These are phyloP conservation scores for Rhizoglyphus robini DNA, from an alignment of 1,140 invertebrate genomes.

Conservation along the genomic window DNA sequence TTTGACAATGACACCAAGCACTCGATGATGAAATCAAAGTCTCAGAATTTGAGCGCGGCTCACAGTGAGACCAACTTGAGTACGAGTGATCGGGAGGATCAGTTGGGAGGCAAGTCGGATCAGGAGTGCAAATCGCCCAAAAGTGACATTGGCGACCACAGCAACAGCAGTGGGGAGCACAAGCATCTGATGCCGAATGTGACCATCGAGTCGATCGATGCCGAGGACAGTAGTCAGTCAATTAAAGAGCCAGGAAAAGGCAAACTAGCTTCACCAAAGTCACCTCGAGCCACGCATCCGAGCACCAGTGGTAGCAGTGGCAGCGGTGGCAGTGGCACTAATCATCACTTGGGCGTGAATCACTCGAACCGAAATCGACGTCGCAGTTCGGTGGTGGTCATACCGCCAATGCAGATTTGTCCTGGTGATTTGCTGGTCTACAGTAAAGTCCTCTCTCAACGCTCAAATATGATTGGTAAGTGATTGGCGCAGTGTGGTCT, in stretches of 20 bases:
- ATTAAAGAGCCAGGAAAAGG: neutral
- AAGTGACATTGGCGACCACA: neutral
- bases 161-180: neutral
- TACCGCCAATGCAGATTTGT: conserved; percentile 44
- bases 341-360: conserved; percentile 15
- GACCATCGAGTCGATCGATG: neutral
- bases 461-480: conserved; percentile 31
- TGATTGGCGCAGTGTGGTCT: neutral
- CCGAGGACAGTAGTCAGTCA: neutral
- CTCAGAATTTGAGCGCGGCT: neutral
- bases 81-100: neutral
- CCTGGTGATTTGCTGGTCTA: conserved; percentile 42
- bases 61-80: neutral
- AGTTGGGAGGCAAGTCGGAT: too few relatives aligned
- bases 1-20: neutral
- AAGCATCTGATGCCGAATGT: conserved; percentile 11
- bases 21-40: neutral
- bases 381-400: conserved; percentile 42
- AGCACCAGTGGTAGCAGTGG: conserved; percentile 2
- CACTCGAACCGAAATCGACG: conserved; percentile 27
- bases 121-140: neutral
- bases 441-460: conserved; percentile 40
- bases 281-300: neutral
- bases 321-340: neutral
- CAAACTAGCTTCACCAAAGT: neutral